Evolutionary conservation across 2,888 invertebrate genomes (phyloP).

Genomic region (Drosophila subsilvestris): DNA sequence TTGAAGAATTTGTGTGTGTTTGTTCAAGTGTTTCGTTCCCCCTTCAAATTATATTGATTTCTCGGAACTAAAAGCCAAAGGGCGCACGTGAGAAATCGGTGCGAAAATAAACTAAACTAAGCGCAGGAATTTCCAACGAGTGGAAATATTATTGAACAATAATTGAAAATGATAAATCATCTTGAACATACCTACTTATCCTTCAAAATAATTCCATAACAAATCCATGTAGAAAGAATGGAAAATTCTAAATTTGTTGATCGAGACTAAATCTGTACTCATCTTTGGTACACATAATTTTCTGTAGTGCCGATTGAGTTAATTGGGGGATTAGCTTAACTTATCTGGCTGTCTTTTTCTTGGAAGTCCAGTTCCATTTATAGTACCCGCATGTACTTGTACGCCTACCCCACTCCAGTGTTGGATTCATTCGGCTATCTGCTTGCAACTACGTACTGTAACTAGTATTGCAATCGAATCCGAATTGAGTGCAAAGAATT

Average conservation of each 20-base stretch:
- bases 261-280: not conserved
- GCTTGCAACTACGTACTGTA: no score
- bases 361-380: no score
- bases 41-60: constrained; percentile 14
- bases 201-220: no score
- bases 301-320: not conserved
- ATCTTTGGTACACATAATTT: no score
- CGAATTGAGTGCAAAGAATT: not conserved
- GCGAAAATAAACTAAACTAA: not conserved
- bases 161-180: not conserved
- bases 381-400: not conserved
- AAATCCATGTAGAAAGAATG: not conserved
- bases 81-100: not conserved
- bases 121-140: not conserved
- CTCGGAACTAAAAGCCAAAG: not conserved
- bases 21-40: constrained; percentile 18
- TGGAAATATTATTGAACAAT: not conserved
- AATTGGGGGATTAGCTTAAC: constrained; percentile 2
- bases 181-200: no score
- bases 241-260: not conserved
- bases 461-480: not conserved
- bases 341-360: constrained; percentile 1
- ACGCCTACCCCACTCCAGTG: not conserved
- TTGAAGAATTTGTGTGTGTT: not conserved
- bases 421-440: not conserved